These are phyloP conservation scores for Amphibalanus amphitrite DNA, from an alignment of 1,140 invertebrate species.

Conservation along the genomic window DNA sequence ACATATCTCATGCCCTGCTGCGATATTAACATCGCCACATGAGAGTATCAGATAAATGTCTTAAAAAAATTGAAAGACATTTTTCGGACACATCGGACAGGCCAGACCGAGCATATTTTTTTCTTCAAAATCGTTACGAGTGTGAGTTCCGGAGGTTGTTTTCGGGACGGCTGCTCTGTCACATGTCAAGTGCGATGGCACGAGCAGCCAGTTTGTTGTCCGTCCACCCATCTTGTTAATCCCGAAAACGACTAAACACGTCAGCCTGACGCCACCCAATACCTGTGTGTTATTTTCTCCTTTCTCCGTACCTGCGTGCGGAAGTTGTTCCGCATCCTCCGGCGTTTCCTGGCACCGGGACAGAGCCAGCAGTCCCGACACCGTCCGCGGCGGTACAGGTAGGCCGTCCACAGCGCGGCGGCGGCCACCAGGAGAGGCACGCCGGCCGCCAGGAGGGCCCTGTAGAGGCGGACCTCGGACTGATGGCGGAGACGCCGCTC, in stretches of 20 bases:
- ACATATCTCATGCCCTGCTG: no score
- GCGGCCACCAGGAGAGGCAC: background rate
- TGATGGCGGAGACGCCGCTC: background rate
- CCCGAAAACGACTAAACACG: background rate
- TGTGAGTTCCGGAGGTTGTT: no score
- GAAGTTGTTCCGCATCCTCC: background rate
- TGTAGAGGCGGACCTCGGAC: background rate
- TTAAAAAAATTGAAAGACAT: no score
- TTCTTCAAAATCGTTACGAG: no score
- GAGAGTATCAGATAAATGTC: no score
- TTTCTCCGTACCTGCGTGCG: background rate
- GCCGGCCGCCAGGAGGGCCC: background rate
- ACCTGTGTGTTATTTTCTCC: background rate
- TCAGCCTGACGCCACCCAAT: background rate
- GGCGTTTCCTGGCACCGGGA: background rate
- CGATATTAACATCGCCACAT: no score
- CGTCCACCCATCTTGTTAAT: background rate
- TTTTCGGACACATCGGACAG: no score
- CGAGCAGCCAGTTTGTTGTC: no score
- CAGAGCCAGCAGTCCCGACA: background rate
- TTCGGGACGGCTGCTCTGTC: no score
- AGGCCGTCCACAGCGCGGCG: background rate
- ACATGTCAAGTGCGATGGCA: no score
- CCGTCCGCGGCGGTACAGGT: background rate
- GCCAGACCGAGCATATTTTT: no score